Base-by-base conservation (phyloP, 2,113 vertebrate species). In the Psephotus haematonotus region DNA sequence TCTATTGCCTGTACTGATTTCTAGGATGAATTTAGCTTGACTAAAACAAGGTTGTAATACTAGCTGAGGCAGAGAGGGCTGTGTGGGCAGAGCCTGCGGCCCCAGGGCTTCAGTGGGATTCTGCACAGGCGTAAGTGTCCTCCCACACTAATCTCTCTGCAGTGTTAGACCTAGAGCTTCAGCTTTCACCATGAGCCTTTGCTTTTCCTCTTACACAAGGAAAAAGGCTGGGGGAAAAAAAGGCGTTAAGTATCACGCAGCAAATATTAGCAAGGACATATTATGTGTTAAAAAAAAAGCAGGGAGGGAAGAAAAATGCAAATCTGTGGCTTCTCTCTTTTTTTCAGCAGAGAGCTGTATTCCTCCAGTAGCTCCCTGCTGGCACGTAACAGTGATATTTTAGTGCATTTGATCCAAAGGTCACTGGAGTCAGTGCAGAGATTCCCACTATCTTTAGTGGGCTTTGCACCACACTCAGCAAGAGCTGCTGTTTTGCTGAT, bases 61-160 rank as follows among this genome's bases (percentile, higher is more conserved):
- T 43, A 70, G n/a, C 69, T 47, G 84, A 87, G 52, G 81, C 82
- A 64, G 68, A 64, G 68, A 23, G 79, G 49, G 78, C 67, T 89
- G 83, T 57, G 92, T 96, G 92, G 82, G 94, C 89, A 91, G 92
- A 87, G 65, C 59, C 8, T n/a, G 7, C 6, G 16, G 88, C 75
- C 76, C 72, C 90, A 86, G 55, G 95, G 50, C 53, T 86, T 44
- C 82, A 43, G 55, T 85, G 87, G 50, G 86, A 91, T 79, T 68
- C 71, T 60, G 64, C 70, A 64, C 55, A 87, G 83, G 47, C 72
- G 13, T 19, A 67, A 89, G 37, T 60, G 81, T 96, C 92, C 65
- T 95, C 97, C 97, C 92, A 95, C 85, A 0, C 91, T 77, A 1
- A 2, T 80, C 90, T 75, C 72, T 86, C 31, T 47, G 60, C 57